phyloP scores from a whole-genome alignment of 2,113 vertebrate genomes.

The Oreochromis tanganicae region DNA sequence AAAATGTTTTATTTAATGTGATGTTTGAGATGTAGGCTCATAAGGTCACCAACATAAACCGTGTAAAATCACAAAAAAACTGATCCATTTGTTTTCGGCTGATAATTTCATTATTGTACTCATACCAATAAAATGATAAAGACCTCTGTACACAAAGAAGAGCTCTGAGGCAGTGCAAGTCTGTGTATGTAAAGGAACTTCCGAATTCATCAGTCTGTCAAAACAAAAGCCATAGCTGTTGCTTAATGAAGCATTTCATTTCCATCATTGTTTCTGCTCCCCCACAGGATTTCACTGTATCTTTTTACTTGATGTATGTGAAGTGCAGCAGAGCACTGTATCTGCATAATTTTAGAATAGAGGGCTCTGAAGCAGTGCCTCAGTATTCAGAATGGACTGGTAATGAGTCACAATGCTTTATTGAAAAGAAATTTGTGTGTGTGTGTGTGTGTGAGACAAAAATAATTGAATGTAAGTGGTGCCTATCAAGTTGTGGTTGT shows the following conservation, averaged over 20 bases:
- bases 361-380: slow-evolving; percentile 26
- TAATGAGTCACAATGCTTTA: slow-evolving; percentile 45
- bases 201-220: slow-evolving; percentile 11
- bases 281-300: slow-evolving; percentile 27
- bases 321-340: slow-evolving; percentile 20
- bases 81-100: neutral
- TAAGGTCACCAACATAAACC: neutral
- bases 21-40: neutral
- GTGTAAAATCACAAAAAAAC: neutral
- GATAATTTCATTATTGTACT: neutral
- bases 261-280: slow-evolving; percentile 17
- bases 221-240: slow-evolving; percentile 29
- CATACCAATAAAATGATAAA: neutral
- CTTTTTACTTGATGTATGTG: slow-evolving; percentile 50
- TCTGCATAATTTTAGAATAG: slow-evolving; percentile 34
- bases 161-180: neutral
- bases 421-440: neutral
- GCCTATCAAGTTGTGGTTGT: slow-evolving; percentile 40
- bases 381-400: slow-evolving; percentile 2
- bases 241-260: slow-evolving; percentile 51
- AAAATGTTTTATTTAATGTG: neutral
- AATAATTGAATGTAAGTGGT: slow-evolving; percentile 62
- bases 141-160: neutral
- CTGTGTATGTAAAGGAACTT: neutral
- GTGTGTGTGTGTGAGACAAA: slow-evolving; percentile 13